Evolutionary conservation across 2,113 vertebrate genomes (phyloP).

Genomic region (Romanogobio albipinnatus): DNA sequence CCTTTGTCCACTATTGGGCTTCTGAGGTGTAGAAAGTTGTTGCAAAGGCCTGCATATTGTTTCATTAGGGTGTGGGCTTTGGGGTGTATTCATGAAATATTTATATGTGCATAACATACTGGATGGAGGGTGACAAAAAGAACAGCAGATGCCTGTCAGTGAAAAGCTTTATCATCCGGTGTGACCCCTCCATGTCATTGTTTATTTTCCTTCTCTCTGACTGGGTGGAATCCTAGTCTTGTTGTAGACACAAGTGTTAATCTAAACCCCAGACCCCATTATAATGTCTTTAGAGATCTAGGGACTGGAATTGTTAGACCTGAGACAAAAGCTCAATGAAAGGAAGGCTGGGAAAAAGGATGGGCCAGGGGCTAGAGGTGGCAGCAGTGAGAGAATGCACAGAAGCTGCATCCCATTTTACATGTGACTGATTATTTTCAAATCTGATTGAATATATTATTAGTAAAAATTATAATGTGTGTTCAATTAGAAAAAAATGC

Average conservation of each 20-base stretch:
- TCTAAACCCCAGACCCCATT: conserved; percentile 43
- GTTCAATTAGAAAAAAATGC: neutral
- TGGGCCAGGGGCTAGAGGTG: neutral
- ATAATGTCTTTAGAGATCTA: conserved; percentile 16
- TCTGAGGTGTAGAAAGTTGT: conserved; percentile 39
- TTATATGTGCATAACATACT: conserved; percentile 45
- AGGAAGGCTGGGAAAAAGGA: conserved; percentile 8
- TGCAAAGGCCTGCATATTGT: conserved; percentile 28
- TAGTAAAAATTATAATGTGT: neutral
- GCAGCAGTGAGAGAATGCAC: neutral
- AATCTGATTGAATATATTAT: neutral
- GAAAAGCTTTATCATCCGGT: conserved; percentile 44
- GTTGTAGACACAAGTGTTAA: conserved; percentile 44
- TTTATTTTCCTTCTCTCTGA: conserved; percentile 50
- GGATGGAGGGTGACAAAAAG: conserved; percentile 25
- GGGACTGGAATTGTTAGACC: neutral
- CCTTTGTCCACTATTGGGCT: conserved; percentile 35
- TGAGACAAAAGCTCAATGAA: neutral
- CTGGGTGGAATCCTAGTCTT: conserved; percentile 45
- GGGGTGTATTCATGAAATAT: conserved; percentile 48
- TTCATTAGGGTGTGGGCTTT: conserved; percentile 33
- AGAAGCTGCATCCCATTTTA: neutral
- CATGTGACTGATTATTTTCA: neutral
- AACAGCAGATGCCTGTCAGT: conserved; percentile 39
- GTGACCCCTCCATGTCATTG: conserved; percentile 42